Base-by-base conservation (phyloP, 2,797 vertebrate species). In the Hydrolagus colliei region DNA sequence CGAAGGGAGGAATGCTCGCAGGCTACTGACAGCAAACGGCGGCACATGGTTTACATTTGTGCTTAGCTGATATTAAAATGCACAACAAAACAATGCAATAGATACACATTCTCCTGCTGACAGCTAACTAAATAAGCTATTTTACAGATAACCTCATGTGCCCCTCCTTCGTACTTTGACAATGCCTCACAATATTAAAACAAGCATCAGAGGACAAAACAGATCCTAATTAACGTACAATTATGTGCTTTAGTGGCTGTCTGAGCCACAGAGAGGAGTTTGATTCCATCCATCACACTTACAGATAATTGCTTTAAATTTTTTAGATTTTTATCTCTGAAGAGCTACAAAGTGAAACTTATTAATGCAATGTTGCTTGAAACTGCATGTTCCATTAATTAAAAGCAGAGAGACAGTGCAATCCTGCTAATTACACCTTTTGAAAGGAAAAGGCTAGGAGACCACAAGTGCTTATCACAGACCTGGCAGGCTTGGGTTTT, bases 1-100 rank as follows among this genome's bases (percentile, higher is more conserved):
- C 35, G 41, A 35, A 2, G 65, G 79, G 62, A 32, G 78, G 78
- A 84, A 41, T 84, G 79, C 79, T 84, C 10, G 32, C 16, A 52
- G 79, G 65, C 27, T 9, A 41, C 68, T 35, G 52, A 71, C 62
- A 80, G 62, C 65, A 16, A 16, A 80, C 9, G 13, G 62, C 78
- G 32, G 35, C 79, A 84, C 79, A 84, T 82, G 63, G 67, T 84
- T 84, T 84, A 84, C 18, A 84, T 84, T 84, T 84, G 65, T 84
- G 79, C 41, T 84, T 41, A n/a, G 65, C 27, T 5, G 32, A 84
- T 18, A 20, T 84, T 52, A 67, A 67, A n/a, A 52, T 7, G 35
- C 32, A 41, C 16, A 27, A 52, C 35, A 32, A 11, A 12, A 16
- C 41, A 84, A 13, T 62, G n/a, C 4, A 7, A 75, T 6, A 71